These are phyloP conservation scores for Amblyornis subalaris DNA, from an alignment of 2,113 vertebrate genomes.

Conservation along the genomic window DNA sequence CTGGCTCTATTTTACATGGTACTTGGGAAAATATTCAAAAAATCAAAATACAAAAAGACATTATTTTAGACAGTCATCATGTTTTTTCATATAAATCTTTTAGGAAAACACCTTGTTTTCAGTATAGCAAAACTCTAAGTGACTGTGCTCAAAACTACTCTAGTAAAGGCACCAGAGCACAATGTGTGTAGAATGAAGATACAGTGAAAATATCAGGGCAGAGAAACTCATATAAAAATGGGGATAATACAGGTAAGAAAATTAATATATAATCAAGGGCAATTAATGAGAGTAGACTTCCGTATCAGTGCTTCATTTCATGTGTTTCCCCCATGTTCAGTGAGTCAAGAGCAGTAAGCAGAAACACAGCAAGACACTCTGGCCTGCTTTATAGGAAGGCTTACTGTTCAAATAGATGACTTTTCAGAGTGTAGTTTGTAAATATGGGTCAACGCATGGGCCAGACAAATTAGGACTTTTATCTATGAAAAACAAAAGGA, in stretches of 20 bases:
- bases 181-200: neutral
- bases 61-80: neutral
- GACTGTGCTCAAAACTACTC: neutral
- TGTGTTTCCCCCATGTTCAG: rapidly evolving
- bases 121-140: neutral
- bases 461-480: neutral
- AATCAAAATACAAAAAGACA: neutral
- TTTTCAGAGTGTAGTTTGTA: neutral
- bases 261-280: neutral
- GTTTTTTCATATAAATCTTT: neutral
- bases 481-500: neutral
- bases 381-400: neutral
- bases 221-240: neutral
- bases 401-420: neutral
- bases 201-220: neutral
- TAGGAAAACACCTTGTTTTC: neutral
- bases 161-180: neutral
- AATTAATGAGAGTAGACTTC: neutral
- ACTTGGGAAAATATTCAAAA: neutral
- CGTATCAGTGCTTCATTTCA: neutral
- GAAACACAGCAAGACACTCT: neutral
- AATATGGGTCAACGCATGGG: neutral
- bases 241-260: neutral
- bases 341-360: neutral
- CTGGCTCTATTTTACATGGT: neutral